These are phyloP conservation scores for Strix aluco DNA, from an alignment of 2,113 vertebrate genomes.

Conservation along the genomic window DNA sequence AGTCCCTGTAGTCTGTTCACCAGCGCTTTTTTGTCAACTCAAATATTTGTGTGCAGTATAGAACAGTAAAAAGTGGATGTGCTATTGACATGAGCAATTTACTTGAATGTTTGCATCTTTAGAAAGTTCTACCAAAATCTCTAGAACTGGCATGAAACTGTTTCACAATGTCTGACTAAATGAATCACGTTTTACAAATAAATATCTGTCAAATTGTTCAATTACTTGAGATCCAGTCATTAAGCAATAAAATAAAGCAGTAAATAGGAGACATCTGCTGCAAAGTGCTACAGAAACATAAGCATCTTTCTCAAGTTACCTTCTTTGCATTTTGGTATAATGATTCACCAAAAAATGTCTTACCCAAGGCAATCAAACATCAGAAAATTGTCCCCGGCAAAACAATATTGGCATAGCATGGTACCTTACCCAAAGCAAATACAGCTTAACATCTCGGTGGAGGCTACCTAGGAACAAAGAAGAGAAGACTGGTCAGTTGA, in stretches of 20 bases:
- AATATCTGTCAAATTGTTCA: slow-evolving; percentile 84
- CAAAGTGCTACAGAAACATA: slow-evolving; percentile 80
- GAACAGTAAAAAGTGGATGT: slow-evolving; percentile 75
- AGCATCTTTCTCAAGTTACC: slow-evolving; percentile 82
- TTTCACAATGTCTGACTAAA: slow-evolving; percentile 78
- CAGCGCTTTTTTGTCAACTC: slow-evolving; percentile 75
- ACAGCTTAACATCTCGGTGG: neutral
- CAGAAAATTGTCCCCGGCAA: neutral
- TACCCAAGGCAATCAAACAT: slow-evolving; percentile 36
- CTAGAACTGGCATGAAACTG: slow-evolving; percentile 74
- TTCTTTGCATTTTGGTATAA: slow-evolving; percentile 77
- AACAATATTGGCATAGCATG: neutral
- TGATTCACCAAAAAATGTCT: slow-evolving; percentile 73
- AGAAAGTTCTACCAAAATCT: slow-evolving; percentile 71
- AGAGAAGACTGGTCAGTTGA: neutral
- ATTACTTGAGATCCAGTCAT: slow-evolving; percentile 82
- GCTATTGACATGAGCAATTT: slow-evolving; percentile 75
- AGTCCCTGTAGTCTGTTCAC: slow-evolving; percentile 76
- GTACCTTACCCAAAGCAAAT: neutral
- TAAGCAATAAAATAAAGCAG: slow-evolving; percentile 84
- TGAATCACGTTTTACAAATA: slow-evolving; percentile 86
- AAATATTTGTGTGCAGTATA: slow-evolving; percentile 75
- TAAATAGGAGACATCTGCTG: slow-evolving; percentile 86
- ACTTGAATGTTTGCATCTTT: slow-evolving; percentile 79
- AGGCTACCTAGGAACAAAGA: neutral